Evolutionary conservation across 1,140 invertebrate species (phyloP), one percentile per base, ranked within the genome.

Genomic region (Hycleus phaleratus): DNA sequence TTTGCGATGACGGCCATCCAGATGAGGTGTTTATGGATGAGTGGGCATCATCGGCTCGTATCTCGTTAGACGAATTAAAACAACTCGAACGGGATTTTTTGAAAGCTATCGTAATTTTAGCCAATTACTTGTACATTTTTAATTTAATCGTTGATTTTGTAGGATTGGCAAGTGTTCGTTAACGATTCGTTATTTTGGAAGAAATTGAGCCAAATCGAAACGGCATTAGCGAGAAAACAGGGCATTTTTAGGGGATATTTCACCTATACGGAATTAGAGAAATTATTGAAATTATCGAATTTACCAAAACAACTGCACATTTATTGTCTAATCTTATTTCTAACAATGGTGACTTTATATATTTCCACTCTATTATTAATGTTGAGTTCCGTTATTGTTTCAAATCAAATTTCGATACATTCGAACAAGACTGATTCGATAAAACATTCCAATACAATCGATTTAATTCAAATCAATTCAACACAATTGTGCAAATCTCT

Each of bases 1-100:
- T 96, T 64, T 86, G 92, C 72, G 94, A 95, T 71, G 88, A 93
- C 73, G 93, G 93, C 49, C 88, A 91, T 75, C 85, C 90, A 62
- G 89, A 91, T 70, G 88, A 91, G 73, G 89, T 95, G 49, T 87
- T 88, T 68, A 87, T 93, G 68, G 81, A 82, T 53, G 90, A 94
- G 77, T 97, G 93, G 93, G 92, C 93, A 39, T 77, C 81, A 40
- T 88, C 89, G 24, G 87, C 83, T 6, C 83, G 86, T 55, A 74
- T 95, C 49, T 82, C 85, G 48, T 72, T 87, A 6, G 77, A 82
- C 47, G 81, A 88, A 65, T 78, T 97, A 6, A 93, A 94, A 74
- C 75, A 83, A 72, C 76, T 95, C 46, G 94, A 97, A 80, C 79
- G 84, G 49, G 84, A 94, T 64, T 97, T 97, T 77, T 81, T 97